phyloP scores from a whole-genome alignment of 2,113 vertebrate genomes.

The Nicator chloris region DNA sequence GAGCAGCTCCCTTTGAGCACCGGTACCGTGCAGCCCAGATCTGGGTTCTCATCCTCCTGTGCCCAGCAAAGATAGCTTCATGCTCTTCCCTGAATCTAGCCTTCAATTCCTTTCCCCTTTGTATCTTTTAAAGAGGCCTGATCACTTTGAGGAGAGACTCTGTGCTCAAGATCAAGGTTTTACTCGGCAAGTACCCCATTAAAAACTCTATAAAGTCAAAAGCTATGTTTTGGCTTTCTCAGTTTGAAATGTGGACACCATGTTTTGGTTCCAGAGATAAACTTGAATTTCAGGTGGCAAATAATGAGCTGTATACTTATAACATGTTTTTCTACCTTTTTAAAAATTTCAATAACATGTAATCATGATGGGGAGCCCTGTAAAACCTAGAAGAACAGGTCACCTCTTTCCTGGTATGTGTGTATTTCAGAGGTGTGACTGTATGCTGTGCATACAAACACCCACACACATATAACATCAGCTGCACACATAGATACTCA shows the following conservation, averaged over 20 bases:
- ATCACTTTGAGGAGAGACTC: neutral
- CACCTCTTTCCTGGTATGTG: slow-evolving; percentile 18
- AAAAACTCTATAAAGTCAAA: neutral
- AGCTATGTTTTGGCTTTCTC: neutral
- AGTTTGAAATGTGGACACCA: neutral
- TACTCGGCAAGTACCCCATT: neutral
- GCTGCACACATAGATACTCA: slow-evolving; percentile 48
- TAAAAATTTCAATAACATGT: neutral
- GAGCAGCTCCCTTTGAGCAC: neutral
- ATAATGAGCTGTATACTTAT: neutral
- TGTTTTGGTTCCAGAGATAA: neutral
- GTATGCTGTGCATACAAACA: slow-evolving; percentile 17
- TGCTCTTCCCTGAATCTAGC: neutral
- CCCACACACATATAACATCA: slow-evolving; percentile 33
- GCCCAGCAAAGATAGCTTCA: neutral
- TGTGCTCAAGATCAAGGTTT: neutral
- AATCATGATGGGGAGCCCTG: neutral
- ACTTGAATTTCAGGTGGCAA: neutral
- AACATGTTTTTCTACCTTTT: neutral
- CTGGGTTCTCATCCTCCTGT: neutral
- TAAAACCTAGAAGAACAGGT: neutral
- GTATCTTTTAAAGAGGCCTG: neutral
- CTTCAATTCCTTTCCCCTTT: neutral
- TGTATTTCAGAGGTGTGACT: neutral
- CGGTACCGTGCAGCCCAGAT: neutral